Base-by-base conservation (phyloP, 1,140 invertebrate species). In the Globodera ellingtonae region DNA sequence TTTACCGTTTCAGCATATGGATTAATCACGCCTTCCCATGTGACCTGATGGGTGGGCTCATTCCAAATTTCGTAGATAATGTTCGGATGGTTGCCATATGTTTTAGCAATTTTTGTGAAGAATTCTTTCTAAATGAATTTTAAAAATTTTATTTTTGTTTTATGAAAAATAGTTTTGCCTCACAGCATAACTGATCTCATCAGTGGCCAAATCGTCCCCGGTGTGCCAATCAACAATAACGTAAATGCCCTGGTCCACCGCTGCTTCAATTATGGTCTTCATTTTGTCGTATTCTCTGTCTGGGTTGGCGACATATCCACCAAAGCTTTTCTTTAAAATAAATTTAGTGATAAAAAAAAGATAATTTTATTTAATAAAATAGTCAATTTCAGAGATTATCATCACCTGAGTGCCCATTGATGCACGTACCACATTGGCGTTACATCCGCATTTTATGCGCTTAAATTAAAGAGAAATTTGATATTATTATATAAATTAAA, bases 21-120 rank as follows among this genome's bases (percentile, higher is more conserved):
- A 5, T 78, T 78, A 9, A 78, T 79, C n/a, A 46, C 35, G 21
- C 24, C 9, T 35, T 72, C 24, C 69, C 44, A 52, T 66, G n/a
- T 18, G 18, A 59, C 70, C 50, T 21, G 18, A 24, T 75, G 24
- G 50, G 8, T 44, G 6, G 78, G 78, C 52, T 79, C 72, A 47
- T 79, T 79, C 48, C 50, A 79, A 47, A 72, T 79, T 59, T 79
- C 78, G 50, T 79, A 79, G 50, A 79, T 79, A 8, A 79, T 79
- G 52, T 79, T 15, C 46, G 67, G 48, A 50, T 79, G 46, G 48
- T 48, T 75, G 6, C 44, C 18, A 75, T 79, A 79, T 2, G 21
- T 56, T 67, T 79, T 21, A n/a, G 78, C 72, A 67, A 79, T 79
- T 24, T 79, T 48, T 18, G 78, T 79, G 15, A 79, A 79, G 75